phyloP scores from a whole-genome alignment of 64 coral and sea anemone species.

The Hydrozoanthus tunicans region DNA sequence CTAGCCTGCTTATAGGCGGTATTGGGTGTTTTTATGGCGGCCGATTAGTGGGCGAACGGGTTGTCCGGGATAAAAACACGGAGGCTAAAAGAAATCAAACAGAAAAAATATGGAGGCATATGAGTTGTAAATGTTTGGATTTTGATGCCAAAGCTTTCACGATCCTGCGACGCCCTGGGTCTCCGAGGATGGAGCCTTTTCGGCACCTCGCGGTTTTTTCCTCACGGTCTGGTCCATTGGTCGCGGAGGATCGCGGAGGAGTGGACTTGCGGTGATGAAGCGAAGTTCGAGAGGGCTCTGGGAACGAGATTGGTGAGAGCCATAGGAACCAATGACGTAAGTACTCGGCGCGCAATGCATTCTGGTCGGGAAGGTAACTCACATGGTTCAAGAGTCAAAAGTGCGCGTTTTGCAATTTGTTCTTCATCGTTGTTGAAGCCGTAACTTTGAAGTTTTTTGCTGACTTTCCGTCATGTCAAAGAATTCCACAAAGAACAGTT shows the following conservation, averaged over 20 bases:
- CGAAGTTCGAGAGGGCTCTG: constrained; percentile 20
- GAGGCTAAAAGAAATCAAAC: background rate
- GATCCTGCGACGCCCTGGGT: constrained; percentile 6
- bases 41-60: background rate
- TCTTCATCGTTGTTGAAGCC: constrained; percentile 19
- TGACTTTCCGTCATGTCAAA: constrained; percentile 23
- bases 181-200: constrained; percentile 24
- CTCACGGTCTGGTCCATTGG: constrained; percentile 20
- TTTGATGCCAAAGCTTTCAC: constrained; percentile 1
- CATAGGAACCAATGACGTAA: background rate
- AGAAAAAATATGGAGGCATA: background rate
- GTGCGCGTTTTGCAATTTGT: constrained; percentile 23
- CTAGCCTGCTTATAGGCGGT: background rate
- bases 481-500: constrained; percentile 27
- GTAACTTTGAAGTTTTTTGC: constrained; percentile 27
- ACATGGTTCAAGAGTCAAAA: constrained; percentile 23
- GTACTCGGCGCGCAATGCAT: constrained; percentile 24
- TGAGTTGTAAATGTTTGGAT: background rate
- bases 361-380: constrained; percentile 18
- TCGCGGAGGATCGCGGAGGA: background rate
- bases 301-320: background rate
- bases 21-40: background rate
- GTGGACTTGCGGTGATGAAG: constrained; percentile 16
- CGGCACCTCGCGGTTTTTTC: constrained; percentile 1
- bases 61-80: background rate